These are phyloP conservation scores for Aldabrachelys gigantea DNA, from an alignment of 2,113 vertebrate genomes.

Conservation along the genomic window DNA sequence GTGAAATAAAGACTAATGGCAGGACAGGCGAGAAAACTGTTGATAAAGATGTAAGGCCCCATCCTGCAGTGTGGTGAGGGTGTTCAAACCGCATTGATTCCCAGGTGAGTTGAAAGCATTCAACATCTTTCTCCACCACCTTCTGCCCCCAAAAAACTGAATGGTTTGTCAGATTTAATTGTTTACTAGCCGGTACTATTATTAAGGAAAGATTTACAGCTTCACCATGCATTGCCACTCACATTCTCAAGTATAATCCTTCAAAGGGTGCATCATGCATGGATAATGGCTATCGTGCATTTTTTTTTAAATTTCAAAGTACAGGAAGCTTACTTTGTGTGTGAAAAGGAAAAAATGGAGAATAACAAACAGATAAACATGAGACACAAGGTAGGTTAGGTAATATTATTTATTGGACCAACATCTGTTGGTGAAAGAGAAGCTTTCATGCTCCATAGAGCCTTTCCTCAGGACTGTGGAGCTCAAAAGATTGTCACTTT, in stretches of 20 bases:
- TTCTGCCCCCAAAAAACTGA: background rate
- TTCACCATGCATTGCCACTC: background rate
- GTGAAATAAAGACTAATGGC: background rate
- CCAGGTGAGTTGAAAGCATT: background rate
- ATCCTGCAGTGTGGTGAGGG: background rate
- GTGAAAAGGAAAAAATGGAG: background rate
- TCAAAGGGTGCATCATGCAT: background rate
- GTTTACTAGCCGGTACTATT: background rate
- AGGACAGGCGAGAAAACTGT: background rate
- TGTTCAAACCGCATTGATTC: background rate
- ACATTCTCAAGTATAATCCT: accelerated
- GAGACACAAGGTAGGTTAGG: background rate
- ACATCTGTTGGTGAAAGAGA: background rate
- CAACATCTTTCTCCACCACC: background rate
- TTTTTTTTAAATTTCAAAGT: background rate
- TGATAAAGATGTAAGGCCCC: background rate
- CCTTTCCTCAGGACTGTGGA: background rate
- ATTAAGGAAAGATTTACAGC: accelerated
- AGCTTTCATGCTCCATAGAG: background rate
- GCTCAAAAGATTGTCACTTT: background rate
- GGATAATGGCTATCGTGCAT: accelerated
- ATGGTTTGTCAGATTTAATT: background rate
- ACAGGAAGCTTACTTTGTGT: background rate
- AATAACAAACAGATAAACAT: background rate
- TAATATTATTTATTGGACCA: background rate